phyloP scores from a whole-genome alignment of 2,797 vertebrate species.

The Danio aesculapii region DNA sequence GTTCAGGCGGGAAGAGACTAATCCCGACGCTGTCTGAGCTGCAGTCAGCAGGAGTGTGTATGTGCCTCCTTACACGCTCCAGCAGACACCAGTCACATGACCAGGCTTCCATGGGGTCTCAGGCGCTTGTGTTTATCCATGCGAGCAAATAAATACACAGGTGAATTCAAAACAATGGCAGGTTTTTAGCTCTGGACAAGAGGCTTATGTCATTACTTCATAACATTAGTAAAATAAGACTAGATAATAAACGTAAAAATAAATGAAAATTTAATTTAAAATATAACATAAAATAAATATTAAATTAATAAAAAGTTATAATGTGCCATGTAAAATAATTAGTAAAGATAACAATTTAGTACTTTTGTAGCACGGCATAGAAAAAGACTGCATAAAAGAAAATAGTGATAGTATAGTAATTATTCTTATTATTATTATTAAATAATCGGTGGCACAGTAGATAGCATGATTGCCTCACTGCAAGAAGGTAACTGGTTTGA shows the following conservation, averaged over 20 bases:
- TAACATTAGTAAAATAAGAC: background rate
- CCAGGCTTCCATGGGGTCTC: slow-evolving; percentile 1
- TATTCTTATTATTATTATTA: no score
- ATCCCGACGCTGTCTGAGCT: slow-evolving; percentile 50
- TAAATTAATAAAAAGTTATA: background rate
- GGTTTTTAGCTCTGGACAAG: background rate
- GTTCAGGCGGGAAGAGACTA: slow-evolving; percentile 39
- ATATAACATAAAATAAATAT: background rate
- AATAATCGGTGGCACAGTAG: no score
- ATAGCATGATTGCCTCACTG: no score
- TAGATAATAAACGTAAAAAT: background rate
- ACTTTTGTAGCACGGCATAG: background rate
- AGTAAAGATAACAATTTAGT: background rate
- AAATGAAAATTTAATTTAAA: background rate
- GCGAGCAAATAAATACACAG: slow-evolving; percentile 7
- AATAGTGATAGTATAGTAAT: background rate
- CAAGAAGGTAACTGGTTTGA: no score
- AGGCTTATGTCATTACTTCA: background rate
- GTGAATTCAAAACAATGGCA: background rate
- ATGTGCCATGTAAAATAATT: background rate
- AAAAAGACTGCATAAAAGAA: background rate
- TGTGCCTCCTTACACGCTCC: slow-evolving; percentile 16
- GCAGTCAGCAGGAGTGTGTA: slow-evolving; percentile 4
- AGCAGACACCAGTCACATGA: slow-evolving; percentile 21
- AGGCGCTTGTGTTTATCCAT: background rate